These are phyloP conservation scores for Herpetotheres cachinnans DNA, from an alignment of 2,113 vertebrate species.

Conservation along the genomic window DNA sequence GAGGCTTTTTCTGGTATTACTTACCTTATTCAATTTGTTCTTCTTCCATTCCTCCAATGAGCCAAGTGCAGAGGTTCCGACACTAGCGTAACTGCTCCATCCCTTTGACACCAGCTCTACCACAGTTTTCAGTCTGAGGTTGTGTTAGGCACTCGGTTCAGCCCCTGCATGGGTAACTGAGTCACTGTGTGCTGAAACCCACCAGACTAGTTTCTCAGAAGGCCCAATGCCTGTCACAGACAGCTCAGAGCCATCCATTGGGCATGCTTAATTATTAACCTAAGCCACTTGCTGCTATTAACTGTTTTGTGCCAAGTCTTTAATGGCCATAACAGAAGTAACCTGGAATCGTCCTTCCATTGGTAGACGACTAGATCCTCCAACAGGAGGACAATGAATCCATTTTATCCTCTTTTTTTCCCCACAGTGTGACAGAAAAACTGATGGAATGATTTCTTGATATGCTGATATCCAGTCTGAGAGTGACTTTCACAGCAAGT, in stretches of 20 bases:
- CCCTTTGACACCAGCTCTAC: not conserved
- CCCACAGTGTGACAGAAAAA: not conserved
- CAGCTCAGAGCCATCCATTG: not conserved
- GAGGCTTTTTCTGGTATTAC: not conserved
- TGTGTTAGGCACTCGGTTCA: not conserved
- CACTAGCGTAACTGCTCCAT: not conserved
- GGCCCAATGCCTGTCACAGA: not conserved
- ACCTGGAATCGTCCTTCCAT: not conserved
- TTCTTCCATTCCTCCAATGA: not conserved
- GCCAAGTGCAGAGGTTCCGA: fast-evolving
- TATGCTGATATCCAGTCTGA: not conserved
- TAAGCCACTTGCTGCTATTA: constrained; percentile 34
- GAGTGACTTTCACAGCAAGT: not conserved
- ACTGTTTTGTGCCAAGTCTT: constrained; percentile 37
- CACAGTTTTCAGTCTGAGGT: not conserved
- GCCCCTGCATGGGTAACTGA: not conserved
- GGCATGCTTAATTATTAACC: constrained; percentile 76
- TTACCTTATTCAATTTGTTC: not conserved
- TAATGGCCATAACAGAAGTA: not conserved
- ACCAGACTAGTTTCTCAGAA: constrained; percentile 48
- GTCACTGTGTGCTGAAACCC: not conserved
- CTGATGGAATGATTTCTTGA: not conserved
- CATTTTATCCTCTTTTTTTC: not conserved
- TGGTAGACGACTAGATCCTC: not conserved
- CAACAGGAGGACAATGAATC: not conserved